These are phyloP conservation scores for Eupithecia insigniata DNA, from an alignment of 2,888 invertebrate genomes.

Conservation along the genomic window DNA sequence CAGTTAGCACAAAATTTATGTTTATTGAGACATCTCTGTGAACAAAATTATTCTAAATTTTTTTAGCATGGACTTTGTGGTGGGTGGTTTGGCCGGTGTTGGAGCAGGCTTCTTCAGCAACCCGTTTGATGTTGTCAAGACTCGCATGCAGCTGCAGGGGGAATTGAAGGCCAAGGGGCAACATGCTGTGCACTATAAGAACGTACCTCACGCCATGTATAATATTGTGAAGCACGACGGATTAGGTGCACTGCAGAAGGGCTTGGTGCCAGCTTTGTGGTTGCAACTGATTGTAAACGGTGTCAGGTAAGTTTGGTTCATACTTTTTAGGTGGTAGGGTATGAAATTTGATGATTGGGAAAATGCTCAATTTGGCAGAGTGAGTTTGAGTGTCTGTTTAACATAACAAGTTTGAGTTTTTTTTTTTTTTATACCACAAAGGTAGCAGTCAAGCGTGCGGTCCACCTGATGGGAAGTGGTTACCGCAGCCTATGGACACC, in stretches of 20 bases:
- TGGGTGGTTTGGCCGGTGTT: slow-evolving; percentile 90
- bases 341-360: neutral
- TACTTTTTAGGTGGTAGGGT: neutral
- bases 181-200: slow-evolving; percentile 86
- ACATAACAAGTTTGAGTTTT: too few relatives aligned
- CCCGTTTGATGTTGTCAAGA: slow-evolving; percentile 95
- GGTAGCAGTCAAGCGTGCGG: too few relatives aligned
- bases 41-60: neutral
- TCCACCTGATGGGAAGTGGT: too few relatives aligned
- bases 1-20: too few relatives aligned
- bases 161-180: slow-evolving; percentile 88
- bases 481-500: too few relatives aligned
- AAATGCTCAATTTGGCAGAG: neutral
- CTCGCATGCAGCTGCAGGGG: slow-evolving; percentile 94
- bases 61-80: slow-evolving; percentile 86
- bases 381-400: too few relatives aligned
- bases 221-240: slow-evolving; percentile 91
- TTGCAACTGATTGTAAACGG: slow-evolving; percentile 89
- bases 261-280: slow-evolving; percentile 91
- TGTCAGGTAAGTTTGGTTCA: slow-evolving; percentile 73
- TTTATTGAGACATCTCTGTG: neutral
- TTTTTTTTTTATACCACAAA: too few relatives aligned
- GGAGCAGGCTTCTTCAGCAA: slow-evolving; percentile 93
- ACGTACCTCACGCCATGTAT: slow-evolving; percentile 91
- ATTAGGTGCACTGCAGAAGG: slow-evolving; percentile 88